These are phyloP conservation scores for Euclidia mi DNA, from an alignment of 2,888 invertebrate genomes.

Conservation along the genomic window DNA sequence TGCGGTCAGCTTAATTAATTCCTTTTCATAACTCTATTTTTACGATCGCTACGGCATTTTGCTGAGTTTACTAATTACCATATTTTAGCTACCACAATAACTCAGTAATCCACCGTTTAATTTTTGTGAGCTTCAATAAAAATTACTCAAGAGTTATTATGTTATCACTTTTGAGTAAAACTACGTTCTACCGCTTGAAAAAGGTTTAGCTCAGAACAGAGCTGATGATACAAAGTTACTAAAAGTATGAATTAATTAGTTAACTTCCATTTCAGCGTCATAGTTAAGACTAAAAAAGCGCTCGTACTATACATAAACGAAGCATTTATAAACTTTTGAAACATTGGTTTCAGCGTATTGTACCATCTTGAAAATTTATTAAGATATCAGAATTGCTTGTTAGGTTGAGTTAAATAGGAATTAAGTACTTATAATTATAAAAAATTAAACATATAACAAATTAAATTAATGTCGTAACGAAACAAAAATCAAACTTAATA, in stretches of 20 bases:
- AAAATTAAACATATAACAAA: too few relatives aligned
- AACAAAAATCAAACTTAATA: too few relatives aligned
- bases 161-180: background rate
- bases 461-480: too few relatives aligned
- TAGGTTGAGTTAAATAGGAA: too few relatives aligned
- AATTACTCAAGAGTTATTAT: conserved; percentile 6
- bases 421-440: too few relatives aligned
- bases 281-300: too few relatives aligned
- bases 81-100: conserved; percentile 45
- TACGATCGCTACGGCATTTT: conserved; percentile 38
- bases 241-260: background rate
- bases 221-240: conserved; percentile 2
- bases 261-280: background rate
- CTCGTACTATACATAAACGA: too few relatives aligned
- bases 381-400: too few relatives aligned
- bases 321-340: too few relatives aligned
- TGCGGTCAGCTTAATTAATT: conserved; percentile 36
- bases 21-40: conserved; percentile 53
- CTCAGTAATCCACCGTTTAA: conserved; percentile 21
- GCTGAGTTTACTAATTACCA: conserved; percentile 46
- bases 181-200: background rate
- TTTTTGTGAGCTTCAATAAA: conserved; percentile 21
- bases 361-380: too few relatives aligned
- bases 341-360: too few relatives aligned
- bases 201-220: background rate